Percentiles rank a stretch among this genome's conserved stretches.
Evolutionary conservation across 2,113 vertebrate genomes (phyloP).

Genomic region (human (Homo sapiens)): DNA sequence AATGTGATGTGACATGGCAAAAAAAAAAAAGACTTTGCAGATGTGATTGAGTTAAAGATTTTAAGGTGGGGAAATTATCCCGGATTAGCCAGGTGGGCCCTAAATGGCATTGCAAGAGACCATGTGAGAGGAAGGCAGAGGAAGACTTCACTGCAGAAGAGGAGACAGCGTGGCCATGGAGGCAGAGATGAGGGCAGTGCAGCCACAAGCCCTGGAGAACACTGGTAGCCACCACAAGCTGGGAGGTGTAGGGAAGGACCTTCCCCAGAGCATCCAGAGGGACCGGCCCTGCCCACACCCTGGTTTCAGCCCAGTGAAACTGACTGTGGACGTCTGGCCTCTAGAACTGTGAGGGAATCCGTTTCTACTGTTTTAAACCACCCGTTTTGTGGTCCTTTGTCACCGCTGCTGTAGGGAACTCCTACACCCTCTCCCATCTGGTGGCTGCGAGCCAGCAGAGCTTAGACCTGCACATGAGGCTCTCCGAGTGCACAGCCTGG

Average conservation of each 20-base stretch:
- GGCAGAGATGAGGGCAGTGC: neutral
- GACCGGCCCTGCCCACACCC: neutral
- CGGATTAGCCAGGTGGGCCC: neutral
- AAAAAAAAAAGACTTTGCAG: neutral
- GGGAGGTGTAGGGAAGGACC: rapidly evolving
- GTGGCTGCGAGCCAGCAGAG: neutral
- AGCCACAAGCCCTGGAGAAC: neutral
- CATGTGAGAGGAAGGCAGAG: neutral
- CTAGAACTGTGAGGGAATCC: rapidly evolving
- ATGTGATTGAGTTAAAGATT: neutral
- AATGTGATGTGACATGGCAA: rapidly evolving
- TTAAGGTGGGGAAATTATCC: neutral
- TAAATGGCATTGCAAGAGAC: neutral
- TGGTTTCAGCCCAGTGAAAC: rapidly evolving
- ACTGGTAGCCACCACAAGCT: rapidly evolving
- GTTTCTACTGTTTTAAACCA: neutral
- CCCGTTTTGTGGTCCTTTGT: rapidly evolving
- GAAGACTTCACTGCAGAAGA: neutral
- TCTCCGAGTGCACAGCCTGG: rapidly evolving
- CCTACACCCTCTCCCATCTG: rapidly evolving
- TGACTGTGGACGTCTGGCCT: too few species aligned
- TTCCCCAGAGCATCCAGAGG: neutral
- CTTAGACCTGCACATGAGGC: too few species aligned
- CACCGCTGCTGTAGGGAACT: rapidly evolving
- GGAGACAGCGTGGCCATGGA: rapidly evolving